Evolutionary conservation across 2,797 vertebrate species (phyloP), one percentile per base, ranked within the genome.

Genomic region (Microctenopoma lineatum): DNA sequence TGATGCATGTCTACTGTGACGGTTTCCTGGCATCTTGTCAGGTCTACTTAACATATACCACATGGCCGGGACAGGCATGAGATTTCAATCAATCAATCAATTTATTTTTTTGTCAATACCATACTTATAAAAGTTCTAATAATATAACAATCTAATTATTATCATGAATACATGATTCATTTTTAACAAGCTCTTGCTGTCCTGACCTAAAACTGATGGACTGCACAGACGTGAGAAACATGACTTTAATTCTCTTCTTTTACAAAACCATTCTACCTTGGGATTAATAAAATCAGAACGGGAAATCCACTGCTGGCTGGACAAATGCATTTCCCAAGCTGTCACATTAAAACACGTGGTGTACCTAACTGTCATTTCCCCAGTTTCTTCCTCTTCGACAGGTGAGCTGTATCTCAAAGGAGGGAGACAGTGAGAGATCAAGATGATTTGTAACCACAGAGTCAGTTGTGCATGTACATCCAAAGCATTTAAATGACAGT

Each of bases 221-320:
- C 34, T 65, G 21, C 52, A 66, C 63, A 84, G 73, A 87, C 83
- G 85, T 84, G 54, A 55, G 44, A 38, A 71, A 83, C 59, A 59
- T 59, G 56, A 86, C 74, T 57, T 81, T 60, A 68, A 59, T 74
- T 70, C 47, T 70, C 47, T 39, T 65, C 4, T 47, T 63, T 64
- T 52, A 53, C 45, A 62, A 57, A 74, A 54, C 41, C 4, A 13
- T 58, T 67, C 16, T 57, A 68, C 52, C 47, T 42, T 41, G 57
- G 59, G 73, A 59, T 77, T 83, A 44, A 76, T 71, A 68, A 84
- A 71, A 73, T 73, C 62, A 57, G 48, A 66, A 84, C 87, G 78
- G 73, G 56, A 76, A 27, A 26, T 79, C 60, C 83, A 79, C 58
- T 48, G 69, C 60, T 39, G 71, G 64, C 60, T 73, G 58, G 38